A percentile compares a stretch with the other conserved stretches of the same genome.
Evolutionary conservation across 2,113 vertebrate genomes (phyloP).

Genomic region (Syrrhaptes paradoxus): DNA sequence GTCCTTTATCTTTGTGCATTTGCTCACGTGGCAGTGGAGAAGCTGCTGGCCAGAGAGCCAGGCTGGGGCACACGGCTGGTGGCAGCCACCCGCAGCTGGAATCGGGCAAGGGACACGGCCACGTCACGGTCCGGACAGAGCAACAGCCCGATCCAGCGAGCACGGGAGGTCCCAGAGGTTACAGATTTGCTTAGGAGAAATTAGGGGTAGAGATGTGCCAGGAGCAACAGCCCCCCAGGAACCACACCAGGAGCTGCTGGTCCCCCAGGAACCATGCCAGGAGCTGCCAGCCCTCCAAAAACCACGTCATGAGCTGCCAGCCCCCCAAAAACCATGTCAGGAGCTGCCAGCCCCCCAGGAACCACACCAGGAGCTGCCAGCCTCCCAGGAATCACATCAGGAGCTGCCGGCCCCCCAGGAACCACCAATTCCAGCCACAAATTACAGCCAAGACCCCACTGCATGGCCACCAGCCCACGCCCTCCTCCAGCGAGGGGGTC

Average conservation of each 20-base stretch:
- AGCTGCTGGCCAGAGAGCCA: neutral
- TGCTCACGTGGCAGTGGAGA: neutral
- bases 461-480: neutral
- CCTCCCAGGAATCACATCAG: too few species aligned
- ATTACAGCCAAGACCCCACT: neutral
- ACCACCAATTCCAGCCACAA: neutral
- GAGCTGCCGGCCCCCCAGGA: too few species aligned
- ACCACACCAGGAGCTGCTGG: too few species aligned
- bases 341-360: too few species aligned
- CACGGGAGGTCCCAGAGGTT: neutral
- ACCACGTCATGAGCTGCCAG: too few species aligned
- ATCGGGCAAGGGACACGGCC: neutral
- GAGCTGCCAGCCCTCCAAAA: too few species aligned
- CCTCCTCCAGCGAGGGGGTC: neutral
- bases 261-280: too few species aligned
- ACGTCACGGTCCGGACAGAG: neutral
- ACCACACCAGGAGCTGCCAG: too few species aligned
- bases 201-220: neutral
- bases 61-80: neutral
- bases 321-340: too few species aligned
- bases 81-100: neutral
- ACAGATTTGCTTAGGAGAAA: too few species aligned
- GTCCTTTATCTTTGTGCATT: slow-evolving; percentile 26
- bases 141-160: neutral
- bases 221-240: neutral